These are phyloP conservation scores for Uropsilus gracilis DNA, from an alignment of 2,113 vertebrate species.

Conservation along the genomic window DNA sequence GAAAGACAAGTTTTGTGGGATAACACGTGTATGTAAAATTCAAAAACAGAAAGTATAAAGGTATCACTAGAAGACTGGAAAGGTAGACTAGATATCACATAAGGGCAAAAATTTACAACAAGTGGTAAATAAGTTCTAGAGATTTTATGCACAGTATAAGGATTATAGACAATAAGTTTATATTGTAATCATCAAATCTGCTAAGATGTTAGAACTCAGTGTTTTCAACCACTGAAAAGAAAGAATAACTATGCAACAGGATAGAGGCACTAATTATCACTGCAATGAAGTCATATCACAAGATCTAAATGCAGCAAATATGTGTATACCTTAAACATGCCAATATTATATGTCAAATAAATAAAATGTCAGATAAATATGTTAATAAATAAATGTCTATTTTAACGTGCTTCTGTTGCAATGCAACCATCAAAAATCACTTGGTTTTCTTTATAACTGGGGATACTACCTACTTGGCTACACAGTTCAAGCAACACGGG, in stretches of 20 bases:
- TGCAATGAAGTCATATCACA: neutral
- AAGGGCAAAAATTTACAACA: neutral
- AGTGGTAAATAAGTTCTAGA: neutral
- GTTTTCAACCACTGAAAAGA: too few species aligned
- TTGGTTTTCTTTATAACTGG: constrained; percentile 64
- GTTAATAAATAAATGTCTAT: neutral
- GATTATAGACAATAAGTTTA: neutral
- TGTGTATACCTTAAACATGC: neutral
- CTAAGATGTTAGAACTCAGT: neutral
- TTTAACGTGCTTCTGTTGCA: neutral
- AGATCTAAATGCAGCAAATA: neutral
- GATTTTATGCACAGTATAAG: neutral
- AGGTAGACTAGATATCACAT: neutral
- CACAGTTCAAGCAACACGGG: constrained; percentile 35
- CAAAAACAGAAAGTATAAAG: neutral
- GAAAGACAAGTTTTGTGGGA: neutral
- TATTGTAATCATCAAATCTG: neutral
- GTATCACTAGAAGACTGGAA: neutral
- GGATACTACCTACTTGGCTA: constrained; percentile 63
- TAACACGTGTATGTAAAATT: neutral
- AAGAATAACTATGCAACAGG: neutral
- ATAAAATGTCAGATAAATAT: too few species aligned
- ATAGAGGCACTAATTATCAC: neutral
- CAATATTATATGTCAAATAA: neutral
- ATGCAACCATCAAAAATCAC: constrained; percentile 54